phyloP scores from a whole-genome alignment of 2,797 vertebrate species.

The Hypotaenidia philippensis region DNA sequence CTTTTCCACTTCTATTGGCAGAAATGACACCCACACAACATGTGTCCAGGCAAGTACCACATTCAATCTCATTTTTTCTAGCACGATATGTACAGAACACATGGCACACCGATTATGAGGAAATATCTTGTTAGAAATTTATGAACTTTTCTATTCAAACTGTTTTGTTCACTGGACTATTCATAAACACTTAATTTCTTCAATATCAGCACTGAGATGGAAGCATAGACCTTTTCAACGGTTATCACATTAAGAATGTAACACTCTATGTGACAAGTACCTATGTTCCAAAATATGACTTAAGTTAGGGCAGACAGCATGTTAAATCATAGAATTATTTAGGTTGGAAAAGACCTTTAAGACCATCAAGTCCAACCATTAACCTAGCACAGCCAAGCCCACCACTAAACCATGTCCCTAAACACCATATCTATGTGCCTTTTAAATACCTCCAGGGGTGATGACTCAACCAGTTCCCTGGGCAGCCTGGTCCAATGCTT shows the following conservation, averaged over 20 bases:
- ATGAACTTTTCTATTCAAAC: background rate
- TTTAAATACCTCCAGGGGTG: no score
- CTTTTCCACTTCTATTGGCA: conserved; percentile 50
- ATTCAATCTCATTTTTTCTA: conserved; percentile 11
- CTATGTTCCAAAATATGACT: background rate
- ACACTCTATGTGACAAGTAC: background rate
- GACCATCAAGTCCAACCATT: no score
- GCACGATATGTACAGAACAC: conserved; percentile 55
- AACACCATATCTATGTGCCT: no score
- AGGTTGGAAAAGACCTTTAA: no score
- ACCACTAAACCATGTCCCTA: no score
- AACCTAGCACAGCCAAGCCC: no score
- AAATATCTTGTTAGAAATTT: background rate
- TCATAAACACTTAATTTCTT: background rate
- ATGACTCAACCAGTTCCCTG: no score
- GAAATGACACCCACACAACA: conserved; percentile 67
- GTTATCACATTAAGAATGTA: background rate
- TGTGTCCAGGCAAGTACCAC: conserved; percentile 48
- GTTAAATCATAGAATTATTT: background rate
- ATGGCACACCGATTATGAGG: background rate
- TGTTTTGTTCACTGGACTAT: background rate
- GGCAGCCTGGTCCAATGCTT: no score
- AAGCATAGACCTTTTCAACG: background rate
- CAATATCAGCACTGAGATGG: background rate
- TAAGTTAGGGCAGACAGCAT: background rate